A percentile compares a stretch with the other conserved stretches of the same genome.
Conservation (phyloP, 2,113 vertebrate species). For the Microtus ochrogaster region DNA sequence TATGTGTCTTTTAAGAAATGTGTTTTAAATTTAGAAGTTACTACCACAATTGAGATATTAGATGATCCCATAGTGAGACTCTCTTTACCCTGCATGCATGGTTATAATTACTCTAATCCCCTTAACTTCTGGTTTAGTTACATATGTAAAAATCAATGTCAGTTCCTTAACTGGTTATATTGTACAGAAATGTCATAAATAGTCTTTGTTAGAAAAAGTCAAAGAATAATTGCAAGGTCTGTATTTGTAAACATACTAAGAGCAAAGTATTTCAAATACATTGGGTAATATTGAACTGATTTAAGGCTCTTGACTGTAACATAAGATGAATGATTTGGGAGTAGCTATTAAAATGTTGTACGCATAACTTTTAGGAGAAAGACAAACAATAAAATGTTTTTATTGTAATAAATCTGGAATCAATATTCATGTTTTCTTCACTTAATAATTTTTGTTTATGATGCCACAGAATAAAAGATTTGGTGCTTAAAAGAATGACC, state of each 20-base stretch:
- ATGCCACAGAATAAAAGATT: conserved; percentile 25
- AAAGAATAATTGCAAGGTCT: neutral
- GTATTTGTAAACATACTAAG: neutral
- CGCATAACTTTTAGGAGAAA: neutral
- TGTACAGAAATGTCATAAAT: neutral
- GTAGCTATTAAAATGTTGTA: neutral
- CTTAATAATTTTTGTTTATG: conserved; percentile 12
- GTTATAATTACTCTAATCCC: neutral
- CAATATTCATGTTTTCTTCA: neutral
- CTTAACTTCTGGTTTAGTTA: neutral
- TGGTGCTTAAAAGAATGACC: neutral
- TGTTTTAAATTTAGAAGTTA: conserved; percentile 17
- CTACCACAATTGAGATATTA: neutral
- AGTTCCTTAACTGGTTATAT: neutral
- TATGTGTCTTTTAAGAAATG: neutral
- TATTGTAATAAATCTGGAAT: conserved; percentile 30
- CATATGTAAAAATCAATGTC: neutral
- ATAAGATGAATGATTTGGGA: neutral
- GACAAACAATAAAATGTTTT: neutral
- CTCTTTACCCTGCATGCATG: neutral
- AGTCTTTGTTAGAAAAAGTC: neutral
- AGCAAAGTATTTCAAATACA: neutral
- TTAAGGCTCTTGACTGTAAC: neutral
- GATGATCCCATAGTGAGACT: neutral
- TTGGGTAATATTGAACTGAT: neutral